Evolutionary conservation across 2,113 vertebrate genomes (phyloP).

Genomic region (Alces alces): DNA sequence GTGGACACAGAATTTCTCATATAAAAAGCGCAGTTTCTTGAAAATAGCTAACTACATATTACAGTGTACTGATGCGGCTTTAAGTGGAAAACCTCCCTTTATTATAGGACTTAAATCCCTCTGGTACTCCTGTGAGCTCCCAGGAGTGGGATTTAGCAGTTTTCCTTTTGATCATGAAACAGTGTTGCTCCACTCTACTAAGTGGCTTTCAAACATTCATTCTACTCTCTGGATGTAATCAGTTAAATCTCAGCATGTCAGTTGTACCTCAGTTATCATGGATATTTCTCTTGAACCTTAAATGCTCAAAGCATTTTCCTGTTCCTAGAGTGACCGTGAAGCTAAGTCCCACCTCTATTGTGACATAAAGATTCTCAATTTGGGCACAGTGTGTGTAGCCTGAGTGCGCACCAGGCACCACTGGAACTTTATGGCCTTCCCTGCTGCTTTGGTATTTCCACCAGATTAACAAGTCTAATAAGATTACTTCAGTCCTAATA

Average conservation of each 20-base stretch:
- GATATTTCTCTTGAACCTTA: not conserved
- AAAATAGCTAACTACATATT: not conserved
- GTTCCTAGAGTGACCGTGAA: not conserved
- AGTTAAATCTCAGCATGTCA: not conserved
- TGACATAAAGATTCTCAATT: not conserved
- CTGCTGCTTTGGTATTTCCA: not conserved
- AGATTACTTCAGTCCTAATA: not conserved
- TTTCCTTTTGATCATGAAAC: not conserved
- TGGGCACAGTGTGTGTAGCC: no score
- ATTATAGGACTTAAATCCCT: not conserved
- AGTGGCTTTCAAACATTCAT: not conserved
- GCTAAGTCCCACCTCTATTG: not conserved
- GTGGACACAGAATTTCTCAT: not conserved
- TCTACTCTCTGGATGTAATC: not conserved
- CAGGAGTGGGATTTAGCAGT: not conserved
- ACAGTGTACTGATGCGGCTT: not conserved
- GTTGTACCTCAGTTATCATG: not conserved
- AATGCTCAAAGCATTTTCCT: not conserved
- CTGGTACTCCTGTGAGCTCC: not conserved
- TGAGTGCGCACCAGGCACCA: not conserved
- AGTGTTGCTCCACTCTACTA: not conserved
- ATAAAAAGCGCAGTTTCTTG: not conserved
- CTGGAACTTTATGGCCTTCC: not conserved
- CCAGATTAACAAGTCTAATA: not conserved
- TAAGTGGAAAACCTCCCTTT: not conserved